These are phyloP conservation scores for Nebria salina DNA, from an alignment of 2,888 invertebrate genomes.

Conservation along the genomic window DNA sequence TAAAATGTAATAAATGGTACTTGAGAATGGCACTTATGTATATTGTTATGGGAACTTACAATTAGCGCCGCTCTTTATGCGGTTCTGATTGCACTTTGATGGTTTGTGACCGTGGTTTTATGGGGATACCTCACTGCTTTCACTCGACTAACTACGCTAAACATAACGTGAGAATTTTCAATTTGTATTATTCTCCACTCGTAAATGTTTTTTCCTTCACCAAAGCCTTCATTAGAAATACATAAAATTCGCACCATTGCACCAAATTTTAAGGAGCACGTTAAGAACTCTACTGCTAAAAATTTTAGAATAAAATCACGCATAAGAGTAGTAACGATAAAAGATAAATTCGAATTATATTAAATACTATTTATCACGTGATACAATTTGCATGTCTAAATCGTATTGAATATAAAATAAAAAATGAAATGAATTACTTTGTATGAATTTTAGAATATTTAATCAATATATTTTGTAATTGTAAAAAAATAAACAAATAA, in stretches of 20 bases:
- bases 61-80: constrained; percentile 49
- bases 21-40: constrained; percentile 51
- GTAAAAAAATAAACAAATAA: too few species aligned
- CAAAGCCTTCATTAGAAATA: not conserved
- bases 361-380: too few species aligned
- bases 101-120: constrained; percentile 33
- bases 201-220: not conserved
- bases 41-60: constrained; percentile 52
- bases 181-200: constrained; percentile 4
- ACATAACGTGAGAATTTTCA: constrained; percentile 2
- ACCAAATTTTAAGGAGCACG: too few species aligned
- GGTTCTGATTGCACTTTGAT: constrained; percentile 28
- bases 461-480: not conserved
- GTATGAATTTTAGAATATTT: not conserved
- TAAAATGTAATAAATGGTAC: constrained; percentile 52
- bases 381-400: too few species aligned
- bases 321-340: too few species aligned
- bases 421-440: too few species aligned
- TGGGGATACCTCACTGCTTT: constrained; percentile 11
- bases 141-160: not conserved
- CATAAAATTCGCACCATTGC: not conserved
- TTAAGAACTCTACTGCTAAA: too few species aligned
- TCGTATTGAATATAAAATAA: too few species aligned
- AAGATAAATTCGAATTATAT: too few species aligned
- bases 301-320: too few species aligned